Base-by-base conservation (phyloP, 2,888 invertebrate species). In the Caenorhabditis wallacei region DNA sequence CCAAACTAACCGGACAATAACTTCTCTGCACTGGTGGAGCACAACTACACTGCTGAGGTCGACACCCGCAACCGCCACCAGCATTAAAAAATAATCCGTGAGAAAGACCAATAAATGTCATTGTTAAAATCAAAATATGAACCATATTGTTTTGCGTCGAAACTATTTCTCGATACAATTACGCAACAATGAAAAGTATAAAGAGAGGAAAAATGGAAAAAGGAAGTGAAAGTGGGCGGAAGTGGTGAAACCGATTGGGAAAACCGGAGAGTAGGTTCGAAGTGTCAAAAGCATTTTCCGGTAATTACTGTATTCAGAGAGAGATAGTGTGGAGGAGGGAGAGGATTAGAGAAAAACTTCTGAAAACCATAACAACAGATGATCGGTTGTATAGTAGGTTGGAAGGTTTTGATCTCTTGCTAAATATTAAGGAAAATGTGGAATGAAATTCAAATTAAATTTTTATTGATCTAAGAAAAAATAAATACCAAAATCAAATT, bases 151-250 rank as follows among this genome's bases (percentile, higher is more conserved):
- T 2, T 13, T 30, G 3, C 8, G 30, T 30, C 3, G 22, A 22
- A 54, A 22, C 10, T 24, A 11, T 37, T n/a, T n/a, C n/a, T n/a
- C n/a, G 13, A n/a, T 5, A 30, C 8, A 56, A 26, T 69, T 54
- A 30, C 43, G 69, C 69, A 54, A 56, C 69, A 56, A 26, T 13
- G 16, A 11, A 18, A 4, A 2, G 7, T n/a, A 40, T 35, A 40
- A 7, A 35, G 35, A 22, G 30, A 48, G n/a, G 35, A 35, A 35
- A 22, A 13, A 2, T 10, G 40, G 56, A 40, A 22, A 7, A 30
- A 43, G 10, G 63, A 61, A 76, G 61, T 18, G 78, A 78, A 78
- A 78, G 69, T 59, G 69, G 70, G 69, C 68, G 69, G 69, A 78
- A 78, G 78, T 78, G 78, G 69, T 54, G 78, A 46, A 59, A 48